Conservation (phyloP, 2,888 invertebrate genomes). For the Papilio elwesi region DNA sequence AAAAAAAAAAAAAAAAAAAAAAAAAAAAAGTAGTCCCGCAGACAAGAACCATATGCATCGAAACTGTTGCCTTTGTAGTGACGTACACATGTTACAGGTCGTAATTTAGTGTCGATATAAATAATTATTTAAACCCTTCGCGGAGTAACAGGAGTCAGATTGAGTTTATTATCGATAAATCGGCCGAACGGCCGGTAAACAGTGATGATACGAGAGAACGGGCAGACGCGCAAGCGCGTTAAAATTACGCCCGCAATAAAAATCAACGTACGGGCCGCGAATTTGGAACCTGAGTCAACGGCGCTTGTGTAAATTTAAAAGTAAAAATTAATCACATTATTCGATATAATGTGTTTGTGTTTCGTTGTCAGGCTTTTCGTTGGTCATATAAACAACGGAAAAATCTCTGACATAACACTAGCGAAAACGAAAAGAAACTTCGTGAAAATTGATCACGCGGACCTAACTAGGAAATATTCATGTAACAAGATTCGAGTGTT, state of each 20-base stretch:
- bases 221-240: slow-evolving; percentile 38
- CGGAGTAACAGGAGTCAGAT: slow-evolving; percentile 54
- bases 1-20: too few species aligned
- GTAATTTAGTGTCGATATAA: slow-evolving; percentile 15
- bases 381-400: too few species aligned
- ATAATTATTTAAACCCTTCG: slow-evolving; percentile 40
- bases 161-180: slow-evolving; percentile 62
- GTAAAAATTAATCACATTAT: slow-evolving; percentile 18
- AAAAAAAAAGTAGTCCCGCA: neutral
- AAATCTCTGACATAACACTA: too few species aligned
- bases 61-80: slow-evolving; percentile 2
- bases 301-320: slow-evolving; percentile 39
- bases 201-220: slow-evolving; percentile 20
- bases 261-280: slow-evolving; percentile 46
- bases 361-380: neutral
- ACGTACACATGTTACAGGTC: slow-evolving; percentile 14
- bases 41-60: neutral
- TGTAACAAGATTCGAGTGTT: neutral
- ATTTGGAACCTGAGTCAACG: slow-evolving; percentile 52
- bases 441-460: neutral
- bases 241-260: slow-evolving; percentile 58
- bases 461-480: neutral
- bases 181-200: slow-evolving; percentile 48
- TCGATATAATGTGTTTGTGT: slow-evolving; percentile 9
- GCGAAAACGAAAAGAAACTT: too few species aligned